phyloP scores from a whole-genome alignment of 2,888 invertebrate genomes.

The Acrobasis suavella region DNA sequence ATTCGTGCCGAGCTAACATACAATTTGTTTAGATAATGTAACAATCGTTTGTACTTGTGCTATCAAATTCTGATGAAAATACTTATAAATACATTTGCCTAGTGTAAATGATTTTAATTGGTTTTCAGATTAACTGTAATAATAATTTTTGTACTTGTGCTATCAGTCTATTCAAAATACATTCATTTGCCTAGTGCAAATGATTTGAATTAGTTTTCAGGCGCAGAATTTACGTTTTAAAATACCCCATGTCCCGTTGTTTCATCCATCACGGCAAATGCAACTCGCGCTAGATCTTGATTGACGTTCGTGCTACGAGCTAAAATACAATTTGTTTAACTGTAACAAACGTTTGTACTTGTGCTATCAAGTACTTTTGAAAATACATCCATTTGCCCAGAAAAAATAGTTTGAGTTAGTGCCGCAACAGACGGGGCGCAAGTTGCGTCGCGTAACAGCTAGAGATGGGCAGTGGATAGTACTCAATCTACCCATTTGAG shows the following conservation, averaged over 20 bases:
- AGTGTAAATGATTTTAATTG: too few species aligned
- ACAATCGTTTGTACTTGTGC: neutral
- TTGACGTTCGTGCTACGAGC: slow-evolving; percentile 7
- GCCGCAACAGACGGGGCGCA: too few species aligned
- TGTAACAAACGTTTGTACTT: neutral
- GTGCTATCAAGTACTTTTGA: neutral
- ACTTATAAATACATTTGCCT: too few species aligned
- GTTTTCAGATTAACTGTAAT: too few species aligned
- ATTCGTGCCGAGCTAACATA: neutral
- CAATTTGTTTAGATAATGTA: neutral
- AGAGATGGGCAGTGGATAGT: too few species aligned
- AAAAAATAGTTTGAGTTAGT: too few species aligned
- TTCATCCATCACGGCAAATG: slow-evolving; percentile 16
- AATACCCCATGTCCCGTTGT: slow-evolving; percentile 16
- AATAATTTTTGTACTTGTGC: too few species aligned
- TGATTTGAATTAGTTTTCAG: neutral
- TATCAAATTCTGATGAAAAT: neutral
- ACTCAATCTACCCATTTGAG: too few species aligned
- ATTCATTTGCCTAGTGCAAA: too few species aligned
- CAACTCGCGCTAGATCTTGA: slow-evolving; percentile 15
- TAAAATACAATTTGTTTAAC: neutral
- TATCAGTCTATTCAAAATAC: too few species aligned
- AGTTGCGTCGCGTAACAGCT: too few species aligned
- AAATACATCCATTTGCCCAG: neutral
- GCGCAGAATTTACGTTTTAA: slow-evolving; percentile 14